These are phyloP conservation scores for Ichneumoninae sp. DNA, from an alignment of 2,888 invertebrate species.

Conservation along the genomic window DNA sequence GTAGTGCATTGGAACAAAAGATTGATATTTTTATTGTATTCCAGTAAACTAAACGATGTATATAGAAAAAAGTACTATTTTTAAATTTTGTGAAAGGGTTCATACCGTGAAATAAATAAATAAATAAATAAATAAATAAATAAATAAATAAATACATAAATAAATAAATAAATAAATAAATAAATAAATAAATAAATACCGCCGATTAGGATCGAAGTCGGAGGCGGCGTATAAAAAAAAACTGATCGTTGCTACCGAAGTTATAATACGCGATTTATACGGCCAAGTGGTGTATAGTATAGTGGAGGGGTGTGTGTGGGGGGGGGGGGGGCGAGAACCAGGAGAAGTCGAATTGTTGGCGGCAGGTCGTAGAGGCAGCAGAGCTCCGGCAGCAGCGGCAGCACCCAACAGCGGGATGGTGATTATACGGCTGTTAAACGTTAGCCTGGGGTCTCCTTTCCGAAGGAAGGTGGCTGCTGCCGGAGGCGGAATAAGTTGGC, in stretches of 20 bases:
- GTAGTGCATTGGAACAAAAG: too few relatives aligned
- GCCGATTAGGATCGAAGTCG: background rate
- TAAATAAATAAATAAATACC: too few relatives aligned
- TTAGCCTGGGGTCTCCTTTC: constrained; percentile 57
- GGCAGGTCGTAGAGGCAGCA: constrained; percentile 42
- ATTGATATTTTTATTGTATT: too few relatives aligned
- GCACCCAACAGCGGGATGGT: constrained; percentile 54
- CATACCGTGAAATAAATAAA: too few relatives aligned
- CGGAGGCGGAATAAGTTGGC: constrained; percentile 42
- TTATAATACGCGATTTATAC: constrained; percentile 19
- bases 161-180: too few relatives aligned
- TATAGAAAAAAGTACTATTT: too few relatives aligned
- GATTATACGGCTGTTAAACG: constrained; percentile 73
- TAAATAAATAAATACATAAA: too few relatives aligned
- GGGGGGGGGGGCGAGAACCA: constrained; percentile 35
- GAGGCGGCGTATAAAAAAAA: background rate
- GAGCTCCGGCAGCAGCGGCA: constrained; percentile 36
- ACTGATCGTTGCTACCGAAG: constrained; percentile 17
- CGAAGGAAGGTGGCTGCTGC: constrained; percentile 24
- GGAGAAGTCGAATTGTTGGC: constrained; percentile 26
- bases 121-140: too few relatives aligned
- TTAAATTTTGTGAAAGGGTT: too few relatives aligned
- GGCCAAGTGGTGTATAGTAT: constrained; percentile 10
- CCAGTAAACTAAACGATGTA: too few relatives aligned
- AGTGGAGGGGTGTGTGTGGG: background rate